Evolutionary conservation across 2,888 invertebrate species (phyloP).

Genomic region (Epistrophella euchroma): DNA sequence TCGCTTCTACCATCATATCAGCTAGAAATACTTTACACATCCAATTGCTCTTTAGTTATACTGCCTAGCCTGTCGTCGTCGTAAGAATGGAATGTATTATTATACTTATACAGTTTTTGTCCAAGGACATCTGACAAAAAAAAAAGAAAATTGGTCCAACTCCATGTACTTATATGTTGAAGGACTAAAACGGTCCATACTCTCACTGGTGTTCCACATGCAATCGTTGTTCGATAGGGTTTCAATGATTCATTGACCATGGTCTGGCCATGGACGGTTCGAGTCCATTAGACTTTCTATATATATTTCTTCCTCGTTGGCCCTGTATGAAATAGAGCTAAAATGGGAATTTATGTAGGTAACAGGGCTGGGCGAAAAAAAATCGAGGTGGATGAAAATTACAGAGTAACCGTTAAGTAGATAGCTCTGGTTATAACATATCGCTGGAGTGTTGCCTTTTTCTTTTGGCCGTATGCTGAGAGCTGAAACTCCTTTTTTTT

Average conservation of each 20-base stretch:
- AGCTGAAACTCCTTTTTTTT: constrained; percentile 5
- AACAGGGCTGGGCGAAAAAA: not conserved
- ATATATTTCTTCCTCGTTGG: constrained; percentile 12
- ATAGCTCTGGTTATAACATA: constrained; percentile 23
- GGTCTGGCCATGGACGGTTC: constrained; percentile 69
- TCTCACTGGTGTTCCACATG: constrained; percentile 64
- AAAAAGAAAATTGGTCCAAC: constrained; percentile 19
- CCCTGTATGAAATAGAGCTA: constrained; percentile 26
- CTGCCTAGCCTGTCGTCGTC: constrained; percentile 13
- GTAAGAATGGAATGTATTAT: constrained; percentile 58
- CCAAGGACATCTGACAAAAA: constrained; percentile 36
- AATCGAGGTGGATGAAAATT: constrained; percentile 31
- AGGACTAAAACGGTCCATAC: constrained; percentile 20
- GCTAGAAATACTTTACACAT: not conserved
- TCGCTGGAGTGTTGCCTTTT: constrained; percentile 40
- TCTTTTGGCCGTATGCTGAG: not conserved
- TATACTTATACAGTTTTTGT: constrained; percentile 67
- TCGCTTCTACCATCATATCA: constrained; percentile 27
- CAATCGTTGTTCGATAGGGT: constrained; percentile 66
- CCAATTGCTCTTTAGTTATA: not conserved
- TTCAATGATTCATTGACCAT: constrained; percentile 74
- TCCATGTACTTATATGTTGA: not conserved
- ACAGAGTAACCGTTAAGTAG: constrained; percentile 41
- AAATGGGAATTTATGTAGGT: constrained; percentile 33
- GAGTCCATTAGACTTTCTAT: constrained; percentile 62